These are phyloP conservation scores for Baryphthengus martii DNA, from an alignment of 2,113 vertebrate genomes.

Conservation along the genomic window DNA sequence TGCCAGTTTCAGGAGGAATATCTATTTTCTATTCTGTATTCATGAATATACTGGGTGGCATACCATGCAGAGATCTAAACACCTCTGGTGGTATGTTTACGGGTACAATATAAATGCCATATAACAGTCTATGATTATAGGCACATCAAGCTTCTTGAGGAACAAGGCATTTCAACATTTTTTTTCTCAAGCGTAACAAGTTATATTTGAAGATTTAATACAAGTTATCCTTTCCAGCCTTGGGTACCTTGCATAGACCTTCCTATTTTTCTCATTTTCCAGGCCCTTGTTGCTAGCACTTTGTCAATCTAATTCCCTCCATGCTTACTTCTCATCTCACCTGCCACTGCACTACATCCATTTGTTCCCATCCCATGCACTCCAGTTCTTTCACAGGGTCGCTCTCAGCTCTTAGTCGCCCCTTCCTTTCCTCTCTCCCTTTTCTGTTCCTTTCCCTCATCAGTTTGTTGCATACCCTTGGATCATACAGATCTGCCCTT, in stretches of 20 bases:
- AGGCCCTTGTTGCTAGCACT: neutral
- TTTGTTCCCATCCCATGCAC: neutral
- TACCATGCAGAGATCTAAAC: accelerated
- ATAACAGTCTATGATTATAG: neutral
- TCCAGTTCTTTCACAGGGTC: neutral
- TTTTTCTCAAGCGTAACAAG: neutral
- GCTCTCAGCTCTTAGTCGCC: neutral
- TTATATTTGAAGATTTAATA: neutral
- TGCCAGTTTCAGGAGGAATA: neutral
- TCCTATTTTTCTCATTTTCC: neutral
- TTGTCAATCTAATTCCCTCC: neutral
- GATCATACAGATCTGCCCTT: neutral
- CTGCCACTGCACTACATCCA: accelerated
- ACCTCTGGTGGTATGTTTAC: too few species aligned
- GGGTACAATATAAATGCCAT: neutral
- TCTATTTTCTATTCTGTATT: accelerated
- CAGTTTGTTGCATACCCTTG: neutral
- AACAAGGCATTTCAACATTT: neutral
- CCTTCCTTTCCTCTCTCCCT: neutral
- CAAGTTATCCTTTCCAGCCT: neutral
- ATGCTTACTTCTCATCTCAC: neutral
- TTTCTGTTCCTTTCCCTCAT: neutral
- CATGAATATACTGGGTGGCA: too few species aligned
- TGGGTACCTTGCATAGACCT: neutral
- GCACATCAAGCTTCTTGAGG: neutral